Conservation (phyloP, 2,888 invertebrate species). For the Gerosis bhagava region DNA sequence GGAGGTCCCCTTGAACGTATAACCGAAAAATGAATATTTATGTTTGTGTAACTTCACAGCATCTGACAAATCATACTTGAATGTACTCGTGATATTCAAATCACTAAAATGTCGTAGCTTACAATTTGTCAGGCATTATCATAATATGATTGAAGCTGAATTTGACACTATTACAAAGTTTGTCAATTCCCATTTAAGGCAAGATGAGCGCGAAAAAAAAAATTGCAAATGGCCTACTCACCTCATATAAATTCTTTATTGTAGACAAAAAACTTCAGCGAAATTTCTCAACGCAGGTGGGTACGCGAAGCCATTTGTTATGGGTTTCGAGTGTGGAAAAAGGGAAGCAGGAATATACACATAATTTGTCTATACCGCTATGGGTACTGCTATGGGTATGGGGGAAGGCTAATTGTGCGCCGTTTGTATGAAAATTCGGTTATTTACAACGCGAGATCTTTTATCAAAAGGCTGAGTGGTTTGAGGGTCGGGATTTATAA, state of each 20-base stretch:
- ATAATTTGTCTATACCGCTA: constrained; percentile 35
- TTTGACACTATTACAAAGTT: not conserved
- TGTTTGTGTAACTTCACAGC: too few species aligned
- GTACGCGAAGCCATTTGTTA: constrained; percentile 42
- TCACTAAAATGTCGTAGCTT: too few species aligned
- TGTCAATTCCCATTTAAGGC: not conserved
- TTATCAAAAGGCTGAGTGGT: constrained; percentile 32
- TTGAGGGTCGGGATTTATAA: constrained; percentile 8
- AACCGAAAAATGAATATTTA: too few species aligned
- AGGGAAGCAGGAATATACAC: constrained; percentile 34
- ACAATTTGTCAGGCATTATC: too few species aligned
- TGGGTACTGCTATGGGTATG: constrained; percentile 18
- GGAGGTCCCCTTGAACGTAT: too few species aligned
- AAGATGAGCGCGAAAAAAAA: not conserved
- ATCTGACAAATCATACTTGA: too few species aligned
- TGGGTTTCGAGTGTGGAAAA: constrained; percentile 38
- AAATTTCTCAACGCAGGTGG: constrained; percentile 40
- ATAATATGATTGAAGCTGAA: too few species aligned
- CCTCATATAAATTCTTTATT: constrained; percentile 36
- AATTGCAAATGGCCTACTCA: constrained; percentile 2
- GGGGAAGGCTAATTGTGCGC: constrained; percentile 42
- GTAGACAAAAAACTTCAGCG: constrained; percentile 34
- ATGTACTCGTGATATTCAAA: too few species aligned
- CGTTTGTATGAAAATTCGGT: constrained; percentile 39
- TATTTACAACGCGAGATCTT: constrained; percentile 37